These are phyloP conservation scores for Alitta virens DNA, from an alignment of 2,888 invertebrate genomes.

Conservation along the genomic window DNA sequence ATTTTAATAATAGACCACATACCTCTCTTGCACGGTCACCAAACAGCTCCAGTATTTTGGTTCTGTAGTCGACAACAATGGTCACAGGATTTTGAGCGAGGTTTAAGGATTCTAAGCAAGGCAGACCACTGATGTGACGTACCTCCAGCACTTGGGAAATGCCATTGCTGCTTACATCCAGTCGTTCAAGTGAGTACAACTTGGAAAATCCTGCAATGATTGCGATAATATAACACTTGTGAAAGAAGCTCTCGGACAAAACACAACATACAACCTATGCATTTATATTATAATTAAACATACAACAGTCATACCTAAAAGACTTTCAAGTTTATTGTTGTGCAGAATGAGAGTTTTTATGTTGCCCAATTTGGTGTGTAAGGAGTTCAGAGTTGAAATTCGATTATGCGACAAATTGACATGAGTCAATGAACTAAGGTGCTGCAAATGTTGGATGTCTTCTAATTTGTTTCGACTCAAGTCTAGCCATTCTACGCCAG, in stretches of 20 bases:
- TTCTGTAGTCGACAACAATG: slow-evolving; percentile 81
- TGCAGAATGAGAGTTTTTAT: slow-evolving; percentile 81
- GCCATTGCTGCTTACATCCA: slow-evolving; percentile 84
- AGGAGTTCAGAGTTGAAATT: slow-evolving; percentile 65
- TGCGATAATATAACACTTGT: background rate
- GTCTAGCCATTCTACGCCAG: slow-evolving; percentile 66
- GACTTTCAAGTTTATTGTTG: slow-evolving; percentile 68
- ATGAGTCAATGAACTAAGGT: slow-evolving; percentile 72
- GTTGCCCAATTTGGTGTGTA: slow-evolving; percentile 85
- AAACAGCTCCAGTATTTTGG: slow-evolving; percentile 84
- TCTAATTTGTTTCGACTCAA: slow-evolving; percentile 77
- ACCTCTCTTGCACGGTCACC: slow-evolving; percentile 76
- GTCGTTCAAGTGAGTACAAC: slow-evolving; percentile 78
- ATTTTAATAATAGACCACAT: too few species aligned
- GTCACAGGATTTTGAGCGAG: slow-evolving; percentile 89
- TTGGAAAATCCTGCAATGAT: slow-evolving; percentile 61
- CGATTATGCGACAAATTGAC: slow-evolving; percentile 80
- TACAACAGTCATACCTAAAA: slow-evolving; percentile 40
- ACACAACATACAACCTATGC: background rate
- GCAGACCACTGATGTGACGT: slow-evolving; percentile 74
- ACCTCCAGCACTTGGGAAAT: slow-evolving; percentile 74
- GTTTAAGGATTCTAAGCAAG: slow-evolving; percentile 82
- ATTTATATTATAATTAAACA: too few species aligned
- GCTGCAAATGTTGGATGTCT: slow-evolving; percentile 73
- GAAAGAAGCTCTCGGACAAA: background rate